Percentiles rank a stretch among this genome's conserved stretches.
Conservation (phyloP, 1,140 invertebrate genomes). For the Drosophila fuyamai region DNA sequence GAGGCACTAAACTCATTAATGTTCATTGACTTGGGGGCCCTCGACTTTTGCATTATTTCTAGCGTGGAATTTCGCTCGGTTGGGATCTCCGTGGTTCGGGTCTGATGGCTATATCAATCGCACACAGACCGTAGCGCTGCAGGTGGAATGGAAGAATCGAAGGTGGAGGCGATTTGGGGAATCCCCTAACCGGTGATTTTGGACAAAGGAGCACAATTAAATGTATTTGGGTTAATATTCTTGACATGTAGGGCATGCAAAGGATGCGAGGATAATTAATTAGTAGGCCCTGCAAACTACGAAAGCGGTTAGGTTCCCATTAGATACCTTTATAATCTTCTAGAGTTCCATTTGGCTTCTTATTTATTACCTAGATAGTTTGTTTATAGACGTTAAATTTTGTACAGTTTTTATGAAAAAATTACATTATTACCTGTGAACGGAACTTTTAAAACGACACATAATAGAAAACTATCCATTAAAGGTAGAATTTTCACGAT, state of each 20-base stretch:
- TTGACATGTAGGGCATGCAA: background rate
- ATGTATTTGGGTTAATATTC: conserved; percentile 32
- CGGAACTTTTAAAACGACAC: too few species aligned
- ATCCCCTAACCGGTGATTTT: conserved; percentile 3
- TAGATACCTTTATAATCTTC: too few species aligned
- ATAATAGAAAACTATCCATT: too few species aligned
- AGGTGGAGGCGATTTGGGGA: conserved; percentile 1
- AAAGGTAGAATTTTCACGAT: too few species aligned
- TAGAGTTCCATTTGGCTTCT: too few species aligned
- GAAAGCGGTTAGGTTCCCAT: background rate
- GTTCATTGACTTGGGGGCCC: conserved; percentile 32
- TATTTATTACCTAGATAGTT: too few species aligned
- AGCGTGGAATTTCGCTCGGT: conserved; percentile 15
- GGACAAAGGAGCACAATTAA: background rate
- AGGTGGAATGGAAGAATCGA: background rate
- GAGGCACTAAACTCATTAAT: conserved; percentile 48
- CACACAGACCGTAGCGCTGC: background rate
- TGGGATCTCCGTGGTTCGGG: conserved; percentile 2
- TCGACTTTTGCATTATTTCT: background rate
- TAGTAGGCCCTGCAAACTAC: background rate
- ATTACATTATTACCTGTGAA: too few species aligned
- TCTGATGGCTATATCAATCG: conserved; percentile 15
- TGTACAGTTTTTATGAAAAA: too few species aligned
- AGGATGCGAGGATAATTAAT: conserved; percentile 14
- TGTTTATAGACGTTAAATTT: too few species aligned